Evolutionary conservation across 2,113 vertebrate species (phyloP), one percentile per base, ranked within the genome.

Genomic region (Willisornis vidua): DNA sequence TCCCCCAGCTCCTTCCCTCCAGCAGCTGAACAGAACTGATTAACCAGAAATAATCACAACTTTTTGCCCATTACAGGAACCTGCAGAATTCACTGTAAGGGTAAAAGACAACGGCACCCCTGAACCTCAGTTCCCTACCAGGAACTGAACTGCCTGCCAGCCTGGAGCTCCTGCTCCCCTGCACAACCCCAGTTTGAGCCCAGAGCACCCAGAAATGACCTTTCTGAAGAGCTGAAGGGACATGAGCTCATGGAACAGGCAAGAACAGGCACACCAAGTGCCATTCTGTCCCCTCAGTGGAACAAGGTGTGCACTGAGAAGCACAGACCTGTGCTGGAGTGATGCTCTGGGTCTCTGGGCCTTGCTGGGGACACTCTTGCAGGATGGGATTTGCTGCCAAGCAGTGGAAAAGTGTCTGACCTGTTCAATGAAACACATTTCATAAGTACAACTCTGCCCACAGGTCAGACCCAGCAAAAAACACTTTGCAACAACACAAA

Each of bases 401-500:
- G 97, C n/a, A 97, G 95, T 54, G 98, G 94, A 39, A 98, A 98
- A 81, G 97, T 98, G 92, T 98, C 97, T n/a, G 98, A 97, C 90
- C 99, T 99, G 97, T 51, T 45, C 85, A 75, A 77, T 95, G 17
- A 92, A 94, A 16, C n/a, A 46, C 41, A 84, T 37, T 46, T 22
- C 37, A 35, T 54, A 87, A 67, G 26, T 16, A 37, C 72, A 49
- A 12, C 9, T 14, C 58, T 14, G 28, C 37, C 29, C 23, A 2
- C 4, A 0, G 1, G 2, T 28, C 63, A 43, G 31, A 29, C 16
- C 6, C 17, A 66, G 25, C 14, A 25, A 20, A 73, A 22, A 73
- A 6, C 29, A 14, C 29, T 24, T 35, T 9, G 20, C 12, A 26
- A 24, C 37, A 70, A 49, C 39, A 63, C 22, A 55, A 19, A 43